A percentile compares a stretch with the other conserved stretches of the same genome.
These are phyloP conservation scores for Periparus ater DNA, from an alignment of 2,797 vertebrate genomes.

Conservation along the genomic window DNA sequence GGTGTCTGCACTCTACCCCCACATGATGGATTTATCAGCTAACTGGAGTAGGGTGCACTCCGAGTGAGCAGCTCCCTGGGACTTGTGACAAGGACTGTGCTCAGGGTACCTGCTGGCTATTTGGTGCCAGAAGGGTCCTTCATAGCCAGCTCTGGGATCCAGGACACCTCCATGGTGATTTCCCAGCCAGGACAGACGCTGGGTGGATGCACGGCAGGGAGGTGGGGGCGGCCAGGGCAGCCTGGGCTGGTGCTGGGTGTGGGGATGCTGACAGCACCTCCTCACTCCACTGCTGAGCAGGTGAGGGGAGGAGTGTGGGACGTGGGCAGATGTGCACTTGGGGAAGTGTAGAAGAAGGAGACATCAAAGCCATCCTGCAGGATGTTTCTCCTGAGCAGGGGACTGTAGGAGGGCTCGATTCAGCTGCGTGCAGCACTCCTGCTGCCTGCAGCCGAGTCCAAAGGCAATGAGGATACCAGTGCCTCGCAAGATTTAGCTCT, in stretches of 20 bases:
- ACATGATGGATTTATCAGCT: neutral
- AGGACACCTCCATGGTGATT: neutral
- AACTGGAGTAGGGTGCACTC: neutral
- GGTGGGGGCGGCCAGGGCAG: fast-evolving
- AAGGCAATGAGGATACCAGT: neutral
- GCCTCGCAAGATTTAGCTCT: slow-evolving; percentile 3
- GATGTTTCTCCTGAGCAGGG: neutral
- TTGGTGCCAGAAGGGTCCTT: neutral
- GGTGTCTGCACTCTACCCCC: neutral
- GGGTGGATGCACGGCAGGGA: neutral
- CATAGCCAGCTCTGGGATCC: neutral
- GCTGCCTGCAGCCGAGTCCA: neutral
- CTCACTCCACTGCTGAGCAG: neutral
- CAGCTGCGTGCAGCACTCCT: neutral
- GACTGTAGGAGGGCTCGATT: neutral
- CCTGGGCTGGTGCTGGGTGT: neutral
- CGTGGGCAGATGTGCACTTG: neutral
- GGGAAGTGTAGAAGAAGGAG: neutral
- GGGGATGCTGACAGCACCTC: neutral
- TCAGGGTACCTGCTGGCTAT: neutral
- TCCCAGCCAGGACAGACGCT: neutral
- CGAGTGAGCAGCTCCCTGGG: neutral
- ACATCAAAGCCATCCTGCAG: neutral
- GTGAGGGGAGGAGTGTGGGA: neutral
- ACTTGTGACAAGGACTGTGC: neutral